Base-by-base conservation (phyloP, 1,140 invertebrate genomes). In the Megalonaias nervosa region DNA sequence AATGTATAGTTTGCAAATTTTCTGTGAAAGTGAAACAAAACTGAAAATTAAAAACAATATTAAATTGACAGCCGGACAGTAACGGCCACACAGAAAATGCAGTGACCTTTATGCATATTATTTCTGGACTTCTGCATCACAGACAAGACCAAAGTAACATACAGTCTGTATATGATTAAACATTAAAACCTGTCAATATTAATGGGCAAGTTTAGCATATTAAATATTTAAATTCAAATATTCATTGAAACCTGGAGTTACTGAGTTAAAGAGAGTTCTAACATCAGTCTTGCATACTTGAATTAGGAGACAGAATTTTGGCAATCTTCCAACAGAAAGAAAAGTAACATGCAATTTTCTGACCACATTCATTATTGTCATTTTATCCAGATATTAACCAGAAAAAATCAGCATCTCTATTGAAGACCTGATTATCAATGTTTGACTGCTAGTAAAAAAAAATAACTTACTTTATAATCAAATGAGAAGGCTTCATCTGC, bases 401-500 rank as follows among this genome's bases (percentile, higher is more conserved):
- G 31, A 26, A 57, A 69, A 69, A 57, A 57, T 17, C 67, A 19
- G 3, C 15, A 57, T 57, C 56, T n/a, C 67, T 26, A 64, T 17
- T 64, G n/a, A 16, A 26, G 9, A 14, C n/a, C n/a, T 3, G 21
- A 15, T 21, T 21, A 23, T 15, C 19, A 38, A 21, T 57, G 13
- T n/a, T 68, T 56, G 31, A 31, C 31, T 31, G 31, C 31, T 11
- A 11, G 5, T 48, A 6, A 9, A 48, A 48, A 48, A 48, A 48
- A 9, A n/a, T 11, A 74, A 74, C 81, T 82, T 87, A 91, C 91
- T 81, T 90, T 91, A 72, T 90, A 91, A 66, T 91, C 89, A 80
- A 89, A 87, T 3, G 89, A 89, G 81, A 91, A 91, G 58, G 88
- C 85, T 78, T 91, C 91, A 81, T 90, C 90, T 59, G 83, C 83